Percentiles rank a stretch among this genome's conserved stretches.
Evolutionary conservation across 2,113 vertebrate genomes (phyloP).

Genomic region (Felis chaus): DNA sequence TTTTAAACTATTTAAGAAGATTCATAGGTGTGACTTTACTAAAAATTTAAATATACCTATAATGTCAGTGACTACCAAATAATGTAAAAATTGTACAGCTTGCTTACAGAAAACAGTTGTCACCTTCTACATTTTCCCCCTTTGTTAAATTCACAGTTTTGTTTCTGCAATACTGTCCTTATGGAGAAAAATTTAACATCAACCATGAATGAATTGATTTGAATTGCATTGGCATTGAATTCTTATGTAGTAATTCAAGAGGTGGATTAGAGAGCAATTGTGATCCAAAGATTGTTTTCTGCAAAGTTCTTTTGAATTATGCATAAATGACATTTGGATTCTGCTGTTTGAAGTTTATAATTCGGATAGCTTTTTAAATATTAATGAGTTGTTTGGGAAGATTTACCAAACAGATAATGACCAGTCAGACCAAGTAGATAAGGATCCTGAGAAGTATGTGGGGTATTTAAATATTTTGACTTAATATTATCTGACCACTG

Average conservation of each 20-base stretch:
- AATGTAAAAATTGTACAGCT: background rate
- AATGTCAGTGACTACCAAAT: background rate
- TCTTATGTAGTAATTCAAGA: constrained; percentile 63
- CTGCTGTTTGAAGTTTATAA: constrained; percentile 79
- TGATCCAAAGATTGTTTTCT: constrained; percentile 75
- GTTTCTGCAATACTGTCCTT: background rate
- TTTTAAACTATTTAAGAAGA: background rate
- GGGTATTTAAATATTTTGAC: background rate
- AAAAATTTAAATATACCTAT: background rate
- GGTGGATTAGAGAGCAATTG: constrained; percentile 70
- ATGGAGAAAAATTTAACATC: constrained; percentile 62
- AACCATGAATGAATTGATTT: constrained; percentile 74
- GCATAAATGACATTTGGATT: constrained; percentile 83
- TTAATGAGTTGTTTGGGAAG: constrained; percentile 74
- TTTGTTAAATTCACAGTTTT: constrained; percentile 40
- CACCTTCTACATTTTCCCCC: background rate
- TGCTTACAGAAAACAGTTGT: background rate
- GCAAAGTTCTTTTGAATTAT: constrained; percentile 82
- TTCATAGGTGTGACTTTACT: background rate
- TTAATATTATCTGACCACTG: background rate
- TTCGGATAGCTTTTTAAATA: constrained; percentile 77
- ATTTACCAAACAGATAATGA: constrained; percentile 77
- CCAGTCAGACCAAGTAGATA: constrained; percentile 56
- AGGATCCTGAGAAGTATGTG: constrained; percentile 43
- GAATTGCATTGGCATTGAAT: constrained; percentile 76